Base-by-base conservation (phyloP, 2,888 invertebrate species). In the Hydriomena furcata region DNA sequence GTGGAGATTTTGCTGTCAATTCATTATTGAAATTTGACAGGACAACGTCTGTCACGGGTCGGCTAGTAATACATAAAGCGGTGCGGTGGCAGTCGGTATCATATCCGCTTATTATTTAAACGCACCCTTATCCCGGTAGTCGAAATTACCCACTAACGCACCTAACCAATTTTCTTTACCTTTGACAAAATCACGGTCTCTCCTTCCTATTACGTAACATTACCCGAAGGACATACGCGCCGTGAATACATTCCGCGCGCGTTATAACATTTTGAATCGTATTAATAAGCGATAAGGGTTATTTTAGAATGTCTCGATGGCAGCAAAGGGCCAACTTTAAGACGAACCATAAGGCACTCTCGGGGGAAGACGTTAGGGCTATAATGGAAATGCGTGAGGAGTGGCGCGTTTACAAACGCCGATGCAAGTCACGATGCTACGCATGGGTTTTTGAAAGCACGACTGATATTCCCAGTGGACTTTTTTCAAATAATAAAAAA, bases 121-220 rank as follows among this genome's bases (percentile, higher is more conserved):
- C 8, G 20, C 44, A 28, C 40, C 30, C 31, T 44, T 80, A 76
- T 72, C 73, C 68, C 71, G 61, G 70, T 65, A 69, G 64, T 71
- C 68, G 67, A 79, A 83, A 87, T 86, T 82, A 84, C 81, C 82
- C 81, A 82, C 80, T 84, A 84, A 83, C 84, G 76, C 57, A 61
- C 59, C 59, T 79, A 85, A 86, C 85, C 87, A 90, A 88, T 90
- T 88, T 88, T 87, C 83, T 86, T 61, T 89, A 89, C 89, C 89
- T 90, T 89, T 90, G 88, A 89, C 87, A 84, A 84, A 90, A 90
- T 89, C 88, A 83, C 82, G 75, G 66, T 70, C 77, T 76, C 79
- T 72, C 71, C 74, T 77, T 79, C 84, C 82, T 84, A 86, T 87
- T 88, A 88, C 83, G 82, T 83, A 83, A 89, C 89, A 87, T 89